A percentile compares a stretch with the other conserved stretches of the same genome.
Conservation (phyloP, 2,797 vertebrate species). For the Gephyroberyx darwinii region DNA sequence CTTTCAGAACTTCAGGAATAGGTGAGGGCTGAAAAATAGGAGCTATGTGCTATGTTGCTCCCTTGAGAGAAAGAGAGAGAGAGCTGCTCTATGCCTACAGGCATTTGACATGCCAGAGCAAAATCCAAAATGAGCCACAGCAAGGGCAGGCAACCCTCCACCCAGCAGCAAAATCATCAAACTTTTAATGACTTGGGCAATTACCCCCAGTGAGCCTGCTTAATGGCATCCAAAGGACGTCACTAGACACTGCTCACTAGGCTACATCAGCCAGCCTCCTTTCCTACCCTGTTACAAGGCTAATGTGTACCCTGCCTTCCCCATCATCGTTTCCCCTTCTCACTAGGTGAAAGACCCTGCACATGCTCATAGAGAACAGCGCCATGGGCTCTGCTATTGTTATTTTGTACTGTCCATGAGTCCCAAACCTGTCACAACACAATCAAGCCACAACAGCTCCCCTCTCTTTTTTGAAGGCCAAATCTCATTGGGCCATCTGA, state of each 20-base stretch:
- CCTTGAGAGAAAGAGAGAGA: constrained; percentile 53
- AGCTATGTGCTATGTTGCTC: constrained; percentile 55
- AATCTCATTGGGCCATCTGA: constrained; percentile 40
- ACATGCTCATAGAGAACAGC: constrained; percentile 27
- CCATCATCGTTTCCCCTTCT: constrained; percentile 24
- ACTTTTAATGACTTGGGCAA: constrained; percentile 88
- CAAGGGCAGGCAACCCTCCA: constrained; percentile 80
- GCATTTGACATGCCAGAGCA: constrained; percentile 72
- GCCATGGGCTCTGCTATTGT: constrained; percentile 45
- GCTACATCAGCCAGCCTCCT: constrained; percentile 47
- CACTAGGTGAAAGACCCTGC: constrained; percentile 37
- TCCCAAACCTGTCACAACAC: constrained; percentile 48
- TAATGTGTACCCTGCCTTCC: constrained; percentile 50
- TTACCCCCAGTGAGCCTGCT: constrained; percentile 83
- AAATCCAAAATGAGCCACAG: constrained; percentile 82
- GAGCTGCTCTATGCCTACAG: constrained; percentile 63
- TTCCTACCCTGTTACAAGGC: constrained; percentile 46
- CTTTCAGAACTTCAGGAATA: constrained; percentile 63
- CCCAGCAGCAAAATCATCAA: constrained; percentile 85
- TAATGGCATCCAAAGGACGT: constrained; percentile 83
- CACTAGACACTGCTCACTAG: constrained; percentile 69
- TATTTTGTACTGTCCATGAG: constrained; percentile 41
- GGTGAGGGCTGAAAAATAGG: constrained; percentile 61
- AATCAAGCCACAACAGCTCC: constrained; percentile 41
- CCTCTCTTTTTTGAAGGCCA: constrained; percentile 33